A percentile compares a stretch with the other conserved stretches of the same genome.
phyloP scores from a whole-genome alignment of 2,888 invertebrate species.

The Loripinus fragilis region DNA sequence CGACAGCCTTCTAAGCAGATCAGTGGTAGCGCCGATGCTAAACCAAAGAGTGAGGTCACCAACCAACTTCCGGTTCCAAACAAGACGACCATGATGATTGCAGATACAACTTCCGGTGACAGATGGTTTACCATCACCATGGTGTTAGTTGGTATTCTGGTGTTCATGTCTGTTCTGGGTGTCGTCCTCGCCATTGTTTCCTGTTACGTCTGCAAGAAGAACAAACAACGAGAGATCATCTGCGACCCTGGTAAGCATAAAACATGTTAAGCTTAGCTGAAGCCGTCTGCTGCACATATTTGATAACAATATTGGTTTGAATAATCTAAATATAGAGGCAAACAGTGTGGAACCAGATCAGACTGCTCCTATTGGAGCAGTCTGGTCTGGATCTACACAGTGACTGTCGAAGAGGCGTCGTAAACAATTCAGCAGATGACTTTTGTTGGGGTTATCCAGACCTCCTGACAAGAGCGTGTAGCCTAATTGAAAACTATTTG shows the following conservation, averaged over 20 bases:
- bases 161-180: slow-evolving; percentile 39
- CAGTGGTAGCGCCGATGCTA: neutral
- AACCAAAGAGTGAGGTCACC: slow-evolving; percentile 5
- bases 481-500: too few species aligned
- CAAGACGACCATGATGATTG: slow-evolving; percentile 30
- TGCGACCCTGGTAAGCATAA: slow-evolving; percentile 52
- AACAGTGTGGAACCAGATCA: too few species aligned
- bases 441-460: too few species aligned
- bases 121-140: slow-evolving; percentile 58
- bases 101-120: slow-evolving; percentile 28
- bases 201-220: slow-evolving; percentile 47
- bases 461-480: too few species aligned
- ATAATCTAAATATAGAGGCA: too few species aligned
- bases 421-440: neutral
- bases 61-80: slow-evolving; percentile 10
- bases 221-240: slow-evolving; percentile 48
- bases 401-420: neutral
- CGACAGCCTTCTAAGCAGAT: slow-evolving; percentile 8
- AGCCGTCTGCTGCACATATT: too few species aligned
- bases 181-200: slow-evolving; percentile 35
- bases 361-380: too few species aligned
- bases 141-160: slow-evolving; percentile 51
- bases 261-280: neutral
- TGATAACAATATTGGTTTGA: too few species aligned
- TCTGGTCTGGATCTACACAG: too few species aligned